Evolutionary conservation across 2,797 vertebrate species (phyloP).

Genomic region (Sylvia borin): DNA sequence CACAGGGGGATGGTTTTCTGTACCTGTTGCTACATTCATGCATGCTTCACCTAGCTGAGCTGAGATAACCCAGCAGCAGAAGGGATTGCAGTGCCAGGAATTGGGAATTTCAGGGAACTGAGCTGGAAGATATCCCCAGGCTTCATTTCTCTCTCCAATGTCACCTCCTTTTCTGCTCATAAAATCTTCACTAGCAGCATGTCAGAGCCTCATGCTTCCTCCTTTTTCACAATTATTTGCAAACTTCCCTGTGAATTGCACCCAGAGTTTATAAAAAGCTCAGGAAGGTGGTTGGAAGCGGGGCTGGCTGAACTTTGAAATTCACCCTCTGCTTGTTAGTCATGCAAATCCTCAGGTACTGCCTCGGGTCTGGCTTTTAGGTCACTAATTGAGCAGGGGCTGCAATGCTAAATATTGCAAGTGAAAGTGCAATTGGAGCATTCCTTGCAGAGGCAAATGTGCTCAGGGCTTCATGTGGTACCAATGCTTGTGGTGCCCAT

Average conservation of each 20-base stretch:
- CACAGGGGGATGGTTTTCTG: neutral
- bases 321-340: slow-evolving; percentile 37
- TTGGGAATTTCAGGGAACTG: neutral
- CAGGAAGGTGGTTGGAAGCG: neutral
- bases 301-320: slow-evolving; percentile 51
- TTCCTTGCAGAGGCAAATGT: neutral
- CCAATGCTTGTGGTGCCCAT: accelerated
- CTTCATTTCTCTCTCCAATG: neutral
- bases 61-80: neutral
- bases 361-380: slow-evolving; percentile 9
- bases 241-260: slow-evolving; percentile 63
- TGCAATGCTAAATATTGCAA: neutral
- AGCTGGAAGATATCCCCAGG: neutral
- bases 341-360: slow-evolving; percentile 44
- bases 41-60: neutral
- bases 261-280: slow-evolving; percentile 51
- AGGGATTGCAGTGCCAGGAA: neutral
- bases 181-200: slow-evolving; percentile 32
- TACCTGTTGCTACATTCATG: neutral
- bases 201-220: slow-evolving; percentile 41
- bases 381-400: neutral
- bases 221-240: slow-evolving; percentile 52
- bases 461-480: accelerated
- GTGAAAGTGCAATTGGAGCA: slow-evolving; percentile 14
- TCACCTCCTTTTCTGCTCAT: slow-evolving; percentile 37